Base-by-base conservation (phyloP, 2,797 vertebrate genomes). In the Pseudochirops cupreus region DNA sequence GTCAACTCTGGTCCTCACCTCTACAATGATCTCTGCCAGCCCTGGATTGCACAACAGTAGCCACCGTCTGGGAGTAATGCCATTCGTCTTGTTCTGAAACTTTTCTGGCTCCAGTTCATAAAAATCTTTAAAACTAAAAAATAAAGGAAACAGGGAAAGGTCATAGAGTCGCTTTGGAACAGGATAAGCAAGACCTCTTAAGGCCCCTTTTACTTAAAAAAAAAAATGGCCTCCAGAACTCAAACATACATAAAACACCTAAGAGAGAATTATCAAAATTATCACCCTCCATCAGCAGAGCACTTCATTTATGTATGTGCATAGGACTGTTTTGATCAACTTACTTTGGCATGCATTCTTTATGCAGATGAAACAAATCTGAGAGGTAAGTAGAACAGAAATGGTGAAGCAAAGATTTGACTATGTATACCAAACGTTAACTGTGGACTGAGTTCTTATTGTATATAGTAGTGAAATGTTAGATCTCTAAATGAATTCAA, bases 71-170 rank as follows among this genome's bases (percentile, higher is more conserved):
- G 99, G 99, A 0, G 99, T 99, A 98, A 99, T 99, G 29, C 99
- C 99, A 0, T 99, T 99, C 0, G 99, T 99, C 98, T 99, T 99
- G 96, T 99, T 99, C 98, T 99, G 99, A 97, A 99, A 99, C 98
- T 99, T 99, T 93, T 99, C 98, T 0, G 99, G 99, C 46, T 99
- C 99, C 93, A 99, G 91, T 11, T 99, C 99, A 5, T 98, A 98
- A 97, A 99, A 99, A 97, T 99, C 99, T 98, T 99, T 99, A 98
- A 99, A 99, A 91, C 99, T 99, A 96, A 53, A 97, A 98, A 0
- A 96, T 11, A 97, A 89, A 89, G 5, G 46, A 33, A 31, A 90
- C 0, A 46, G 12, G 5, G 4, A 82, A 50, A 2, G 12, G 4
- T 56, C 18, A 91, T 56, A 74, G 29, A 62, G 56, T 0, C 0